phyloP scores from a whole-genome alignment of 1,140 invertebrate genomes.

The Drosophila watanabei region DNA sequence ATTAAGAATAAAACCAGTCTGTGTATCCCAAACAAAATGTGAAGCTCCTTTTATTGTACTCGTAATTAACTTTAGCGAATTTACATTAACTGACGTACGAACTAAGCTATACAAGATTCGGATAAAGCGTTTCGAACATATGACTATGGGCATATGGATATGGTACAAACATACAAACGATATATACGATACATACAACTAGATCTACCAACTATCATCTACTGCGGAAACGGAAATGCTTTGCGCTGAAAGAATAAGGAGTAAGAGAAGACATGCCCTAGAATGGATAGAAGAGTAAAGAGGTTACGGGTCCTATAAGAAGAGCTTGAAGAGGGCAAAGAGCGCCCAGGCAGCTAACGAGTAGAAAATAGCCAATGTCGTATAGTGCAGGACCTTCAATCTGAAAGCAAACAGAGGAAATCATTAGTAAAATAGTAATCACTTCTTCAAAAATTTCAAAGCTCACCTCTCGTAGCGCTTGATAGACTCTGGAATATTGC shows the following conservation, averaged over 20 bases:
- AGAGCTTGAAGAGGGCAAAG: conserved; percentile 66
- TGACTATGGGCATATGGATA: conserved; percentile 57
- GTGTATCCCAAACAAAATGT: conserved; percentile 70
- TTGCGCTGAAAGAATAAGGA: conserved; percentile 17
- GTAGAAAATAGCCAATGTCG: conserved; percentile 69
- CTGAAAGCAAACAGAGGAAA: conserved; percentile 37
- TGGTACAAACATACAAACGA: conserved; percentile 64
- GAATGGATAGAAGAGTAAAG: conserved; percentile 22
- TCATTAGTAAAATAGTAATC: background rate
- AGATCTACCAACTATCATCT: conserved; percentile 59
- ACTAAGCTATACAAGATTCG: conserved; percentile 56
- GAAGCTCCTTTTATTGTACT: conserved; percentile 75
- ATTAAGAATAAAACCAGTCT: background rate
- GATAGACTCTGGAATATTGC: conserved; percentile 88
- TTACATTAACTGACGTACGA: conserved; percentile 48
- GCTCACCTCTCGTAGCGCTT: conserved; percentile 87
- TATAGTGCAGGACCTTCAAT: conserved; percentile 80
- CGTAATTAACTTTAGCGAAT: conserved; percentile 39
- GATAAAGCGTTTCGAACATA: conserved; percentile 63
- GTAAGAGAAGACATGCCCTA: conserved; percentile 49
- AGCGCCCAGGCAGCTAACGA: conserved; percentile 63
- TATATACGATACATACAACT: conserved; percentile 42
- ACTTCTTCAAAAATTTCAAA: rapidly evolving
- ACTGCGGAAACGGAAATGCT: conserved; percentile 39
- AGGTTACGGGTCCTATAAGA: conserved; percentile 56